Conservation (phyloP, 1,140 invertebrate species). For the Lerema accius region DNA sequence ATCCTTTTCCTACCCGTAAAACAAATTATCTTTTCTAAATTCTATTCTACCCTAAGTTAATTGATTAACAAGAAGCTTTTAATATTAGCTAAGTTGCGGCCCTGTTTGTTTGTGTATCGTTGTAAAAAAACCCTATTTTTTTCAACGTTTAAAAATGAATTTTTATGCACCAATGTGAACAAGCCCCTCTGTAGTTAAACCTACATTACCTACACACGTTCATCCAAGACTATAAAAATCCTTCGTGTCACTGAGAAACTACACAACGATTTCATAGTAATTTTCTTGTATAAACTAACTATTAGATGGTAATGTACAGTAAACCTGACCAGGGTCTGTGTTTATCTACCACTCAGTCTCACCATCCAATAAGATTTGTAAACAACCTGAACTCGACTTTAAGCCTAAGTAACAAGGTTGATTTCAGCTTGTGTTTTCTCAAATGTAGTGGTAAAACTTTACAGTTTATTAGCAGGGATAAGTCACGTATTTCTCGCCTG, state of each 20-base stretch:
- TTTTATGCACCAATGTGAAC: too few relatives aligned
- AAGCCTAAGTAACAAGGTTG: not conserved
- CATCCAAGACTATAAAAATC: slow-evolving; percentile 24
- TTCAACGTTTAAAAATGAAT: too few relatives aligned
- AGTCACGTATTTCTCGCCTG: slow-evolving; percentile 58
- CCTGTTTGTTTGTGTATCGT: too few relatives aligned
- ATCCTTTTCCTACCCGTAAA: too few relatives aligned
- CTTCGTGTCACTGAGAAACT: slow-evolving; percentile 26
- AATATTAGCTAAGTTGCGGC: too few relatives aligned
- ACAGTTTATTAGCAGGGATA: slow-evolving; percentile 38
- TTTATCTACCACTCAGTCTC: slow-evolving; percentile 19
- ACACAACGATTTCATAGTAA: slow-evolving; percentile 50
- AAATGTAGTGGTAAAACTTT: slow-evolving; percentile 23
- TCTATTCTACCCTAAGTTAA: too few relatives aligned
- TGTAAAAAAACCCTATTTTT: too few relatives aligned
- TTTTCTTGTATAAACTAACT: slow-evolving; percentile 60
- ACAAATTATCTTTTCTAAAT: too few relatives aligned
- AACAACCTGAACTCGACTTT: not conserved
- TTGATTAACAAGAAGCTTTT: too few relatives aligned
- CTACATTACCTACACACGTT: slow-evolving; percentile 27
- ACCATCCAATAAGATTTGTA: not conserved
- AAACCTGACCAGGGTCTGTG: slow-evolving; percentile 24
- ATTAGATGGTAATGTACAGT: slow-evolving; percentile 41
- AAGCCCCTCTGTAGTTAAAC: too few relatives aligned
- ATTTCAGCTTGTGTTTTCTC: not conserved